Evolutionary conservation across 2,113 vertebrate genomes (phyloP).

Genomic region (Donacobius atricapilla): DNA sequence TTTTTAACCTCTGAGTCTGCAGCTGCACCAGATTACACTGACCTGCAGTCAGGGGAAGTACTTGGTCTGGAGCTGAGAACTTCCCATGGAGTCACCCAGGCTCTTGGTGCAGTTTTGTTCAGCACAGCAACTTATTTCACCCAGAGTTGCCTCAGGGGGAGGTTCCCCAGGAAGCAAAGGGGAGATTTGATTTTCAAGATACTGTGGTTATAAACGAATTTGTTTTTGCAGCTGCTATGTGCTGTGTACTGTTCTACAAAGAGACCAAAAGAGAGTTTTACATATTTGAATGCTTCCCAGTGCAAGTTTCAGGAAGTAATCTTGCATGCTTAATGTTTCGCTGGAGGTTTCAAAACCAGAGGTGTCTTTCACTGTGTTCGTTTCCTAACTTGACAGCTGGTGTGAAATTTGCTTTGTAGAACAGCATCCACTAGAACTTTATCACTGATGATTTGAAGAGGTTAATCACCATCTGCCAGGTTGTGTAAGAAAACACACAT

Average conservation of each 20-base stretch:
- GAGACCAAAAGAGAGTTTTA: neutral
- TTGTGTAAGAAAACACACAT: neutral
- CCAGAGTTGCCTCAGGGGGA: neutral
- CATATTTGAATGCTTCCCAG: neutral
- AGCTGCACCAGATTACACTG: neutral
- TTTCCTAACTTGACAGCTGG: neutral
- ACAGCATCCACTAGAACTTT: neutral
- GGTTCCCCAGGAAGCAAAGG: neutral
- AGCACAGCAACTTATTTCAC: neutral
- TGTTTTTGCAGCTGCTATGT: neutral
- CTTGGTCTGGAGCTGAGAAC: neutral
- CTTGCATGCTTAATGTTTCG: neutral
- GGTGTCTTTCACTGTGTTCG: neutral
- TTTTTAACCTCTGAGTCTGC: neutral
- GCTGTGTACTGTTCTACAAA: neutral
- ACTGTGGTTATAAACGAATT: neutral
- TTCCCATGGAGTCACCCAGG: neutral
- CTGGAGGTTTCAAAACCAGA: neutral
- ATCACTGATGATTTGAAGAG: neutral
- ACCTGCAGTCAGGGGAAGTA: neutral
- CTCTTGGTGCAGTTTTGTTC: neutral
- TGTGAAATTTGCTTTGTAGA: neutral
- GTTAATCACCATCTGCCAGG: neutral
- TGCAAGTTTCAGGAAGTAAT: neutral
- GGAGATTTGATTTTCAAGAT: neutral